Percentiles rank a stretch among this genome's conserved stretches.
Evolutionary conservation across 2,888 invertebrate genomes (phyloP).

Genomic region (Dendrolimus houi): DNA sequence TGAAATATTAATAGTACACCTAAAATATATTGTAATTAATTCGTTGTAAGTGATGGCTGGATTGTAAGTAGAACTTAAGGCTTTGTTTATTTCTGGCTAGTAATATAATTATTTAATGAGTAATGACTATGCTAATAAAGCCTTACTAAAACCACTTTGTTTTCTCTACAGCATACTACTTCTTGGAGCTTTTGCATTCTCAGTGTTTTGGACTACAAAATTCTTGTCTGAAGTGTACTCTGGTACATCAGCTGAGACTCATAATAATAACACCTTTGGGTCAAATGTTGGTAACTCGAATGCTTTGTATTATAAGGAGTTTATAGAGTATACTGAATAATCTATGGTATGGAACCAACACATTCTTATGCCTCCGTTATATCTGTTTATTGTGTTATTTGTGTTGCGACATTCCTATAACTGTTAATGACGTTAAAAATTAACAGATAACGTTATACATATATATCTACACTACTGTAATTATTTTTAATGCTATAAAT

Average conservation of each 20-base stretch:
- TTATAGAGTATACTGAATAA: conserved; percentile 31
- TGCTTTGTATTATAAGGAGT: conserved; percentile 9
- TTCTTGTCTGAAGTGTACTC: conserved; percentile 27
- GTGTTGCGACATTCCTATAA: no score
- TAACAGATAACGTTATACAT: no score
- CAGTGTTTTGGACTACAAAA: conserved; percentile 42
- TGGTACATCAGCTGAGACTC: conserved; percentile 4
- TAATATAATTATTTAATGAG: no score
- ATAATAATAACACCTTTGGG: neutral
- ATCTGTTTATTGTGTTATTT: no score
- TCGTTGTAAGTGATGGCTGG: conserved; percentile 21
- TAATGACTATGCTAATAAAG: no score
- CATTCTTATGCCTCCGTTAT: no score
- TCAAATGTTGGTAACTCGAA: neutral
- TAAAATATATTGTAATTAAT: neutral
- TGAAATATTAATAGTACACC: neutral
- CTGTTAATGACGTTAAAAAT: no score
- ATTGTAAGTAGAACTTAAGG: conserved; percentile 26
- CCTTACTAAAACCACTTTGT: neutral
- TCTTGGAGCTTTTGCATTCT: conserved; percentile 38
- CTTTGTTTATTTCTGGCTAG: no score
- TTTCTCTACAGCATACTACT: conserved; percentile 30
- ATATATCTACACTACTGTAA: no score
- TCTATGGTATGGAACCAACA: conserved; percentile 1
- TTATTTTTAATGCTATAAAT: no score